Base-by-base conservation (phyloP, 2,113 vertebrate species). In the Nymphicus hollandicus region DNA sequence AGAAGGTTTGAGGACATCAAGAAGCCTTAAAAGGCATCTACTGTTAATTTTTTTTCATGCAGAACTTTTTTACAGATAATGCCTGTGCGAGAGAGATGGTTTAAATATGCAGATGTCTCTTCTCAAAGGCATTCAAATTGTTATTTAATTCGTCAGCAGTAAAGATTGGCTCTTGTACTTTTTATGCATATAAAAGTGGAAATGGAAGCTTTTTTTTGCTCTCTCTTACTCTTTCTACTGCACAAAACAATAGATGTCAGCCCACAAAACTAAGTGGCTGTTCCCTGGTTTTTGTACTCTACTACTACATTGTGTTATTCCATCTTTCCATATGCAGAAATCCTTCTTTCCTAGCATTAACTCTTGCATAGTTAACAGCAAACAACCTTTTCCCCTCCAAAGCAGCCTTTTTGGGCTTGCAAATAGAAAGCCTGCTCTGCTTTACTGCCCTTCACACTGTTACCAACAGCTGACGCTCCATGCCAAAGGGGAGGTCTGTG, bases 91-190 rank as follows among this genome's bases (percentile, higher is more conserved):
- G 77, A 85, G 81, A 95, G 76, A 95, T 93, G 93, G 66, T 81
- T 96, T 95, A 95, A 96, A 97, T 91, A 95, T 97, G 84, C 80
- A 96, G 92, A 95, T 80, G 61, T 50, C 70, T 91, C 44, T 77
- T 93, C 91, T 94, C 89, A 81, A 95, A 95, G 82, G 93, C 86
- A 88, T 95, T 95, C 89, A 93, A 95, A 95, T 93, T 82, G 87
- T 95, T 91, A 85, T 87, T 89, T 96, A 96, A 96, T 96, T 96
- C 95, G 68, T 78, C 95, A 83, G 56, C 88, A 90, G 89, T 92
- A 88, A 77, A 86, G 88, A 96, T 53, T 74, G 63, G 82, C 35
- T 95, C 37, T 68, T 81, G 31, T 84, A 79, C 72, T 89, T 86
- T 86, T 90, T 84, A 76, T 61, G 79, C 87, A 84, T 81, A 52